These are phyloP conservation scores for Perccottus glenii DNA, from an alignment of 2,113 vertebrate species.

Conservation along the genomic window DNA sequence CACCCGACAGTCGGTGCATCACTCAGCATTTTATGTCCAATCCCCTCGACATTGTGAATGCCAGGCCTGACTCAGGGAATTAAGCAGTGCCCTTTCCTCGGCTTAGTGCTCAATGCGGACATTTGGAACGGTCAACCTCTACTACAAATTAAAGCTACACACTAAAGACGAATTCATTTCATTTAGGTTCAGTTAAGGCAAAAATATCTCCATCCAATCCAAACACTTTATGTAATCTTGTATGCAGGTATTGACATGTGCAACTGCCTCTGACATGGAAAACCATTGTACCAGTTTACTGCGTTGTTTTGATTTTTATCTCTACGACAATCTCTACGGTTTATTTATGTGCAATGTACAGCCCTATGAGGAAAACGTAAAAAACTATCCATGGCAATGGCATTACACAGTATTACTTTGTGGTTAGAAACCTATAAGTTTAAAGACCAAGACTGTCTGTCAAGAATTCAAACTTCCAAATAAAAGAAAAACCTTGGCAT, in stretches of 20 bases:
- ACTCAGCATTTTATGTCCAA: constrained; percentile 36
- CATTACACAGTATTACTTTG: too few relatives aligned
- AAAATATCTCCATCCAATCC: not conserved
- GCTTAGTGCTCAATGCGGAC: constrained; percentile 16
- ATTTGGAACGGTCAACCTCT: not conserved
- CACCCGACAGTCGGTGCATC: constrained; percentile 16
- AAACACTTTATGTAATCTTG: not conserved
- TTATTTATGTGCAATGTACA: too few relatives aligned
- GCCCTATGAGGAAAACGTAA: too few relatives aligned
- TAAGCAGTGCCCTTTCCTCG: not conserved
- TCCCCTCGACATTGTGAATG: constrained; percentile 22
- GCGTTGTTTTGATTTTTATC: not conserved
- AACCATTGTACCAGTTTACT: not conserved
- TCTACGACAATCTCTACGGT: not conserved
- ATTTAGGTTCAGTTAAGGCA: not conserved
- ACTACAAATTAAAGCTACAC: too few relatives aligned
- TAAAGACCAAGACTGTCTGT: too few relatives aligned
- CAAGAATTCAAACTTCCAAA: too few relatives aligned
- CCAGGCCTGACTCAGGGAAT: constrained; percentile 37
- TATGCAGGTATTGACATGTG: too few relatives aligned
- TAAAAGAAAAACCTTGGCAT: not conserved
- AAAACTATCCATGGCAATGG: too few relatives aligned
- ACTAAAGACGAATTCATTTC: not conserved
- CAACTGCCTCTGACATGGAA: not conserved
- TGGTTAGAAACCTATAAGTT: too few relatives aligned